phyloP scores from a whole-genome alignment of 2,113 vertebrate genomes.

The Speoplatyrhinus poulsoni region DNA sequence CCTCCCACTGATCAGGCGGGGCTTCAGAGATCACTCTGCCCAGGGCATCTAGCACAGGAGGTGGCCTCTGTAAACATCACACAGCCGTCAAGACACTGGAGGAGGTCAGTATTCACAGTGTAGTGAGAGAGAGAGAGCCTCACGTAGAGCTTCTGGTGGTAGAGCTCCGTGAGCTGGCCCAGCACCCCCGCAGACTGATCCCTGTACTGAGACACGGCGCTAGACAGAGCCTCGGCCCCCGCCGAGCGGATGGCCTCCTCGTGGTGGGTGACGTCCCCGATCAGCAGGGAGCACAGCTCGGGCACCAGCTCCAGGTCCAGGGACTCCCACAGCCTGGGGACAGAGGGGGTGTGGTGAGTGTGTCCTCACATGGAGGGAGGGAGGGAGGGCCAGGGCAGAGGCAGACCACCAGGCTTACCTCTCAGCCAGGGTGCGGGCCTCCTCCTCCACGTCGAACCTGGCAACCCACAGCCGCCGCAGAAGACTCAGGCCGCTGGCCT shows the following conservation, averaged over 20 bases:
- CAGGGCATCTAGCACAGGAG: slow-evolving; percentile 92
- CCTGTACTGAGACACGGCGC: slow-evolving; percentile 84
- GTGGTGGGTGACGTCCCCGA: slow-evolving; percentile 90
- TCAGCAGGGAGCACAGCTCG: slow-evolving; percentile 89
- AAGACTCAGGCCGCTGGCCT: slow-evolving; percentile 85
- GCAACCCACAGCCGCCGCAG: slow-evolving; percentile 92
- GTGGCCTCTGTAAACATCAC: slow-evolving; percentile 82
- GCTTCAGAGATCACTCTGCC: slow-evolving; percentile 95
- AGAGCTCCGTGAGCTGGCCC: slow-evolving; percentile 87
- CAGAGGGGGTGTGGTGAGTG: background rate
- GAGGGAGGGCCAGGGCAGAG: too few relatives aligned
- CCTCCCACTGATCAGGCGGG: slow-evolving; percentile 97
- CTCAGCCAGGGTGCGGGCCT: slow-evolving; percentile 83
- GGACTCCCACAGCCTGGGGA: slow-evolving; percentile 84
- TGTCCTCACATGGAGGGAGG: too few relatives aligned
- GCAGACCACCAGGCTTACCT: slow-evolving; percentile 71
- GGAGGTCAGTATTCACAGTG: too few relatives aligned
- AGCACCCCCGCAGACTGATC: slow-evolving; percentile 86
- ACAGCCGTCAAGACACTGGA: background rate
- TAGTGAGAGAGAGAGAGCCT: slow-evolving; percentile 49
- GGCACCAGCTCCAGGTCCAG: slow-evolving; percentile 89
- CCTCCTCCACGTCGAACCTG: slow-evolving; percentile 90
- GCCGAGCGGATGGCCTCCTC: slow-evolving; percentile 90
- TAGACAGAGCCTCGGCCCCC: slow-evolving; percentile 89
- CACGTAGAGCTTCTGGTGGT: slow-evolving; percentile 96